Percentiles rank a stretch among this genome's conserved stretches.
Evolutionary conservation across 2,888 invertebrate genomes (phyloP).

Genomic region (Harpagoxenus sublaevis): DNA sequence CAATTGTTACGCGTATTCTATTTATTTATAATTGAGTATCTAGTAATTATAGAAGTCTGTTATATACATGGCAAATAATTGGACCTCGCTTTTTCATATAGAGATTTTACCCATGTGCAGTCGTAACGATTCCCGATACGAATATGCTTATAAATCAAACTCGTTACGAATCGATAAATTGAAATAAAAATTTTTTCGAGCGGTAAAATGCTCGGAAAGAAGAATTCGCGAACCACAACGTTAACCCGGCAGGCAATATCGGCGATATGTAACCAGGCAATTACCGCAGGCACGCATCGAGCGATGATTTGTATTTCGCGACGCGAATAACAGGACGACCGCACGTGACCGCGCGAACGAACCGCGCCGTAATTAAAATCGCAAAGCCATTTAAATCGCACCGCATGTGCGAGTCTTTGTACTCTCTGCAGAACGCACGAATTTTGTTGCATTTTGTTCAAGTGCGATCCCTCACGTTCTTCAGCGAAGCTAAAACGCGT

Average conservation of each 20-base stretch:
- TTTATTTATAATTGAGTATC: not conserved
- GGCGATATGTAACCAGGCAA: constrained; percentile 5
- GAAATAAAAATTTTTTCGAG: not conserved
- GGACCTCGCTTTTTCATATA: not conserved
- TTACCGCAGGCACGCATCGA: constrained; percentile 29
- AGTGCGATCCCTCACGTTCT: not conserved
- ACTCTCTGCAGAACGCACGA: not conserved
- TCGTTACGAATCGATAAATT: not conserved
- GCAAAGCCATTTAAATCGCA: constrained; percentile 61
- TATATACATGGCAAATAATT: not conserved
- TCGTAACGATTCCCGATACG: not conserved
- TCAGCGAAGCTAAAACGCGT: not conserved
- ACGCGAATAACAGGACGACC: constrained; percentile 34
- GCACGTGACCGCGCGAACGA: constrained; percentile 48
- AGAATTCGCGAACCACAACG: not conserved
- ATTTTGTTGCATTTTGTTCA: not conserved
- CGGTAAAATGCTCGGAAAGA: not conserved
- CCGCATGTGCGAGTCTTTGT: constrained; percentile 38
- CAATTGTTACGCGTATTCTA: not conserved
- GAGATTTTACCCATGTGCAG: not conserved
- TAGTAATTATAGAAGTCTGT: not conserved
- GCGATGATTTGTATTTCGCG: constrained; percentile 36
- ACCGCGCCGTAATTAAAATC: constrained; percentile 65
- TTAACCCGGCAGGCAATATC: not conserved
- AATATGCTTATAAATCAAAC: not conserved